A percentile compares a stretch with the other conserved stretches of the same genome.
Conservation (phyloP, 2,797 vertebrate species). For the Sternarchorhynchus goeldii region DNA sequence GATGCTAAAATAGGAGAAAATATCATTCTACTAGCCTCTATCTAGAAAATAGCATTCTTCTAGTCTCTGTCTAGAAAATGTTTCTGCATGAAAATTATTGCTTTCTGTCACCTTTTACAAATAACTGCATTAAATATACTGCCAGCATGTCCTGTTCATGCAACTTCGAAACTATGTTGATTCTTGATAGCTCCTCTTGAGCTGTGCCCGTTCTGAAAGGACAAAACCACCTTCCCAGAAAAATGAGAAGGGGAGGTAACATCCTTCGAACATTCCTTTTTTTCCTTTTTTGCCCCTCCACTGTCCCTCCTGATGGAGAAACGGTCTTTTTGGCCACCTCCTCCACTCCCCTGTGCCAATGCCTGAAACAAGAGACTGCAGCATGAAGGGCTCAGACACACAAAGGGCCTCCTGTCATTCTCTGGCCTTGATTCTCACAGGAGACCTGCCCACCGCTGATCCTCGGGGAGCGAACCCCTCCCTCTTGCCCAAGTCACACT, state of each 20-base stretch:
- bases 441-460: constrained; percentile 38
- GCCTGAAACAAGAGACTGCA: constrained; percentile 56
- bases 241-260: constrained; percentile 48
- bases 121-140: not conserved
- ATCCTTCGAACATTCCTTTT: constrained; percentile 30
- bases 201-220: not conserved
- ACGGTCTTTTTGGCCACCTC: constrained; percentile 36
- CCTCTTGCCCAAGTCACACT: constrained; percentile 15
- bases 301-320: constrained; percentile 39
- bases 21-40: not conserved
- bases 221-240: constrained; percentile 40
- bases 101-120: not conserved
- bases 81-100: constrained; percentile 2
- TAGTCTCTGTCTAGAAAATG: not conserved
- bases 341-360: constrained; percentile 41
- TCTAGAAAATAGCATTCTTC: not conserved
- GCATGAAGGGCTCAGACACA: constrained; percentile 48
- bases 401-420: constrained; percentile 63
- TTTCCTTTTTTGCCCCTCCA: constrained; percentile 44
- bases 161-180: constrained; percentile 7
- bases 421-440: constrained; percentile 45
- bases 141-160: not conserved
- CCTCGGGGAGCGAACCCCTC: constrained; percentile 40
- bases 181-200: constrained; percentile 30
- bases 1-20: constrained; percentile 25